Evolutionary conservation across 2,888 invertebrate genomes (phyloP).

Genomic region (Dinocampus coccinellae): DNA sequence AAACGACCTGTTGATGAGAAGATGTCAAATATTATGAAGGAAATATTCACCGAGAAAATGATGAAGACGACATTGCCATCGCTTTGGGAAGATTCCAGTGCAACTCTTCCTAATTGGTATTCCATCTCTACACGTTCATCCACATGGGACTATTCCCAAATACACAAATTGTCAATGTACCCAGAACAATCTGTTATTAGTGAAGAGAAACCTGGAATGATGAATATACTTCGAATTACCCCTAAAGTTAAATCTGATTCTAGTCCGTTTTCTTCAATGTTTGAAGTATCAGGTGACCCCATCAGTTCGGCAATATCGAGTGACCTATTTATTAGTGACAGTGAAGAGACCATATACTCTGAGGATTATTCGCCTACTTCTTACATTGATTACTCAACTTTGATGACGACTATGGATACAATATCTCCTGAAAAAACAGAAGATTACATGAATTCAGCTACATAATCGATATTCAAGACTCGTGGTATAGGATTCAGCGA

Average conservation of each 20-base stretch:
- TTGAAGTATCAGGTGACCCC: slow-evolving; percentile 13
- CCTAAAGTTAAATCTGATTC: slow-evolving; percentile 28
- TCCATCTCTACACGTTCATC: slow-evolving; percentile 48
- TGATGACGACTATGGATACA: slow-evolving; percentile 71
- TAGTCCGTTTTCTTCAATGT: slow-evolving; percentile 11
- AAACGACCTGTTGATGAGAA: slow-evolving; percentile 51
- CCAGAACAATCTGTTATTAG: slow-evolving; percentile 39
- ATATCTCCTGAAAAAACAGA: slow-evolving; percentile 73
- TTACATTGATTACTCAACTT: slow-evolving; percentile 63
- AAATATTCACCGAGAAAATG: slow-evolving; percentile 47
- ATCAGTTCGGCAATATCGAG: slow-evolving; percentile 4
- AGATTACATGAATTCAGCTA: slow-evolving; percentile 71
- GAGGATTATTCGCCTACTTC: slow-evolving; percentile 67
- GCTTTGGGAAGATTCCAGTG: slow-evolving; percentile 23
- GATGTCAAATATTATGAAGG: slow-evolving; percentile 42
- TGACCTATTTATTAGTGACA: slow-evolving; percentile 70
- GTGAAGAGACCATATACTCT: slow-evolving; percentile 70
- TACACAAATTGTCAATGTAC: slow-evolving; percentile 37
- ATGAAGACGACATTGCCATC: slow-evolving; percentile 45
- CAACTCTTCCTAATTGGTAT: slow-evolving; percentile 50
- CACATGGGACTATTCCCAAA: slow-evolving; percentile 31
- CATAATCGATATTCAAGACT: slow-evolving; percentile 40
- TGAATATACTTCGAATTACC: slow-evolving; percentile 19
- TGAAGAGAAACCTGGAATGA: slow-evolving; percentile 6
- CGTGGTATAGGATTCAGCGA: slow-evolving; percentile 49